A percentile compares a stretch with the other conserved stretches of the same genome.
Evolutionary conservation across 2,797 vertebrate species (phyloP).

Genomic region (Protonibea diacanthus): DNA sequence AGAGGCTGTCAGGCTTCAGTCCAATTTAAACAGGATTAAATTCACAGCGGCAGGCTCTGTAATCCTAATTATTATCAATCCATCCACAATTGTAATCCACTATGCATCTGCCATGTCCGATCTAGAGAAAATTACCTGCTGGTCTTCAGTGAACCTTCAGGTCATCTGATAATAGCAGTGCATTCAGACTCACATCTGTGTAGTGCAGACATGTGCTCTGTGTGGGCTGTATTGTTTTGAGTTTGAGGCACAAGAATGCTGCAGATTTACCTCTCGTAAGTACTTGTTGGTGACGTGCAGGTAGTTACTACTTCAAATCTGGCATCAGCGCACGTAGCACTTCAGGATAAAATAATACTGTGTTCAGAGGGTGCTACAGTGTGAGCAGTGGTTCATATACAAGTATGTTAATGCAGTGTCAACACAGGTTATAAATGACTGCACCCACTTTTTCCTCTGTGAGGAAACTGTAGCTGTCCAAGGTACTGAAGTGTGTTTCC

Average conservation of each 20-base stretch:
- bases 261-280: background rate
- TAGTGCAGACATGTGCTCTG: conserved; percentile 7
- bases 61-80: conserved; percentile 55
- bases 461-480: conserved; percentile 63
- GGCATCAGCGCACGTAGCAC: background rate
- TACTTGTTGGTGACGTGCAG: background rate
- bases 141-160: conserved; percentile 23
- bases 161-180: conserved; percentile 17
- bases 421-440: conserved; percentile 26
- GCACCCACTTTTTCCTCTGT: conserved; percentile 23
- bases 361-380: background rate
- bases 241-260: background rate
- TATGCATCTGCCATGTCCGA: conserved; percentile 34
- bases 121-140: conserved; percentile 34
- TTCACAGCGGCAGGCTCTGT: conserved; percentile 31
- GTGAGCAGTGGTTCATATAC: background rate
- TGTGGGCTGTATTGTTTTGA: background rate
- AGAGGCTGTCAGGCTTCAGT: conserved; percentile 30
- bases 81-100: conserved; percentile 43
- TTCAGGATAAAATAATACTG: background rate
- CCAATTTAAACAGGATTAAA: conserved; percentile 62
- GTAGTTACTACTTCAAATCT: background rate
- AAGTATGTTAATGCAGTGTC: conserved; percentile 10
- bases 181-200: conserved; percentile 4
- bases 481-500: conserved; percentile 64